Conservation (phyloP, 2,113 vertebrate genomes). For the Gymnocephalus cernua region DNA sequence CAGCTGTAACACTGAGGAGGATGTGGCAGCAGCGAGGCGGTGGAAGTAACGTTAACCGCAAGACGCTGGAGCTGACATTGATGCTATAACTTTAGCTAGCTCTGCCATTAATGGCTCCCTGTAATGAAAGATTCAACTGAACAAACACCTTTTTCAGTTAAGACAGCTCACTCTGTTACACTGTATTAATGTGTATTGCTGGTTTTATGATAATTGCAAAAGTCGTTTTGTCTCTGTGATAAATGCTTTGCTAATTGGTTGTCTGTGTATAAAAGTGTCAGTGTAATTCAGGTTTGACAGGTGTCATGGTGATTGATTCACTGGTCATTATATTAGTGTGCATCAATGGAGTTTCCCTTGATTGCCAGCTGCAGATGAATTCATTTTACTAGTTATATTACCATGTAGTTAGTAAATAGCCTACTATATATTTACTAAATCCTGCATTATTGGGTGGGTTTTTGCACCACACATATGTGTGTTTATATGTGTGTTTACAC, state of each 20-base stretch:
- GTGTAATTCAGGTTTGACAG: constrained; percentile 5
- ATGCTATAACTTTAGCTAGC: constrained; percentile 11
- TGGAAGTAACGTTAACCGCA: not conserved
- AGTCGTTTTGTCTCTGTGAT: not conserved
- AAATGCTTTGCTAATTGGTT: not conserved
- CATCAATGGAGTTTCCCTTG: not conserved
- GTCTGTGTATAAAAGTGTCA: not conserved
- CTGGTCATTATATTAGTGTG: not conserved
- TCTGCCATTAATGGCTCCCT: not conserved
- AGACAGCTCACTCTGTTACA: not conserved
- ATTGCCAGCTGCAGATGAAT: constrained; percentile 11
- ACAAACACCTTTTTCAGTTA: constrained; percentile 19
- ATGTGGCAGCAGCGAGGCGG: no score
- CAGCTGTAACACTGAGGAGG: not conserved
- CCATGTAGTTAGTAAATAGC: no score
- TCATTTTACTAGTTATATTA: not conserved
- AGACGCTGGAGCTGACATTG: not conserved
- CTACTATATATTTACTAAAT: not conserved
- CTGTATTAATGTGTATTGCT: not conserved
- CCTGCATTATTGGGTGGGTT: not conserved
- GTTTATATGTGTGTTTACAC: not conserved
- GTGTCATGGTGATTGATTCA: constrained; percentile 21
- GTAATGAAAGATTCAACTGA: not conserved
- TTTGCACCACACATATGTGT: not conserved
- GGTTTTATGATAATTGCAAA: constrained; percentile 5